Evolutionary conservation across 2,797 vertebrate genomes (phyloP).

Genomic region (Poeciliopsis paucimaculata): DNA sequence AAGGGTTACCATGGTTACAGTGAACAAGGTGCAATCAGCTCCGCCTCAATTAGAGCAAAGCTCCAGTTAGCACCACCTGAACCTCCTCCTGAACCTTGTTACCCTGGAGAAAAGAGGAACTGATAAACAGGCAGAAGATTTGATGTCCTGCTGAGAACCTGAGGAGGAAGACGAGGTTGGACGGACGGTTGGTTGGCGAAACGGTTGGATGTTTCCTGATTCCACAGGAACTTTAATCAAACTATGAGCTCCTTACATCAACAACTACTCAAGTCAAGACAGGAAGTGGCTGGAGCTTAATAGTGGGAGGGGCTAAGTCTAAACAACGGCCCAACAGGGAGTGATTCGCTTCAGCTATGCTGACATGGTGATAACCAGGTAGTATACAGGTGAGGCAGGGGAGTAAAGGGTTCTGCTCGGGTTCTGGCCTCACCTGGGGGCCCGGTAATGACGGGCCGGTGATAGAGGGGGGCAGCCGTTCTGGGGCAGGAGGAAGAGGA

Average conservation of each 20-base stretch:
- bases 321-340: neutral
- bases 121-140: neutral
- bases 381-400: neutral
- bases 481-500: constrained; percentile 88
- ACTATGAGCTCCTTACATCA: neutral
- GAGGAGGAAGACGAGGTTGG: too few species aligned
- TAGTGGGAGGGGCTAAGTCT: neutral
- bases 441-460: constrained; percentile 96
- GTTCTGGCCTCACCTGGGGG: constrained; percentile 92
- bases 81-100: neutral
- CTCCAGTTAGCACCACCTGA: neutral
- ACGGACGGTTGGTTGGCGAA: too few species aligned
- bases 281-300: neutral
- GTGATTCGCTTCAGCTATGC: neutral
- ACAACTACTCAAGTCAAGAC: neutral
- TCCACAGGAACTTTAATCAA: neutral
- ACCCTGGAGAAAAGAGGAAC: neutral
- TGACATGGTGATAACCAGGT: neutral
- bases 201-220: neutral
- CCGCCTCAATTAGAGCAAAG: neutral
- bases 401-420: neutral
- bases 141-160: neutral
- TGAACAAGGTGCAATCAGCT: neutral
- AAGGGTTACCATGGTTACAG: too few species aligned
- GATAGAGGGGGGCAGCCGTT: constrained; percentile 96